A percentile compares a stretch with the other conserved stretches of the same genome.
These are phyloP conservation scores for Melanostigma gelatinosum DNA, from an alignment of 2,113 vertebrate genomes.

Conservation along the genomic window DNA sequence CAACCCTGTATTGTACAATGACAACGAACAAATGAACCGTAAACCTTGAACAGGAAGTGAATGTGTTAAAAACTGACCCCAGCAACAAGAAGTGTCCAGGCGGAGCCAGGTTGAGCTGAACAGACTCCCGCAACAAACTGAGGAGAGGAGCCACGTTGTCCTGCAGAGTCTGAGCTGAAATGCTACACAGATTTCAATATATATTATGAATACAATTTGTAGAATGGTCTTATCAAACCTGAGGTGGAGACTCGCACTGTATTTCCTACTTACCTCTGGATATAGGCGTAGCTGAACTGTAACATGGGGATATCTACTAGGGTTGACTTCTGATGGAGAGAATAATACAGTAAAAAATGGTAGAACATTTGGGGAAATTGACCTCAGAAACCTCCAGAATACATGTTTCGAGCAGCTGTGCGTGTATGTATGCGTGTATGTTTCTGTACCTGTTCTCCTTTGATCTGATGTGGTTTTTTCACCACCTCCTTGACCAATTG, in stretches of 20 bases:
- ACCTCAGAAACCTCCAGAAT: background rate
- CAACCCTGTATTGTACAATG: background rate
- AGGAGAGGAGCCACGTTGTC: conserved; percentile 90
- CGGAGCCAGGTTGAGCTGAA: conserved; percentile 92
- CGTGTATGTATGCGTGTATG: background rate
- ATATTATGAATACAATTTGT: background rate
- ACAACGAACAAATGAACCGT: background rate
- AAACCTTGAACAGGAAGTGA: background rate
- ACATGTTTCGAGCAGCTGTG: background rate
- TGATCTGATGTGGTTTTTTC: conserved; percentile 93
- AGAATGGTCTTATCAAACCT: background rate
- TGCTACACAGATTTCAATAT: conserved; percentile 70
- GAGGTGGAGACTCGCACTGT: background rate
- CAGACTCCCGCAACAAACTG: conserved; percentile 90
- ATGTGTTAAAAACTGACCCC: conserved; percentile 84
- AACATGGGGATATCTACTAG: conserved; percentile 92
- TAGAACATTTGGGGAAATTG: background rate
- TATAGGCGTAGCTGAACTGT: conserved; percentile 91
- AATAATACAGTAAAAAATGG: background rate
- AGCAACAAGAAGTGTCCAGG: conserved; percentile 95
- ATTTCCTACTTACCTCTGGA: conserved; percentile 86
- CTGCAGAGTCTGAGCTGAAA: conserved; percentile 86
- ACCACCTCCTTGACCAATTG: conserved; percentile 94
- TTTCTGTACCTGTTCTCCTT: conserved; percentile 88
- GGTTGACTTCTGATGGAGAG: conserved; percentile 84